Conservation (phyloP, 2,113 vertebrate genomes). For the Archocentrus centrarchus region DNA sequence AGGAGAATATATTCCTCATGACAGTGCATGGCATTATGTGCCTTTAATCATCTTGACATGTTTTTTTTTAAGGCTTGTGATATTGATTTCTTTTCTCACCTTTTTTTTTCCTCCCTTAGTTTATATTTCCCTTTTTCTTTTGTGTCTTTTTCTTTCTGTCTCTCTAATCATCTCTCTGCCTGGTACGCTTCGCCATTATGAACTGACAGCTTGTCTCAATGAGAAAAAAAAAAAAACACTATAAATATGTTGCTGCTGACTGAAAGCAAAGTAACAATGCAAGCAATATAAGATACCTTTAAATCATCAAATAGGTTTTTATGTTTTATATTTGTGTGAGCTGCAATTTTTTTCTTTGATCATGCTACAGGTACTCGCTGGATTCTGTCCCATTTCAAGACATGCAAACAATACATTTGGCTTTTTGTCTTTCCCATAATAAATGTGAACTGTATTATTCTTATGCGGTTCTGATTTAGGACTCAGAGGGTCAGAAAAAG, state of each 20-base stretch:
- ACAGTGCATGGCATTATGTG: constrained; percentile 40
- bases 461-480: constrained; percentile 81
- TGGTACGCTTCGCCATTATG: constrained; percentile 72
- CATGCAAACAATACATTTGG: background rate
- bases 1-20: constrained; percentile 54
- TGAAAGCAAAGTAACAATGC: background rate
- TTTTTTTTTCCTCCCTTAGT: constrained; percentile 65
- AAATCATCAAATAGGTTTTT: background rate
- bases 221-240: background rate
- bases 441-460: constrained; percentile 72
- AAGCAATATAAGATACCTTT: background rate
- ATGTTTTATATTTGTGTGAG: background rate
- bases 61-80: constrained; percentile 77
- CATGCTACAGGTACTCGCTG: background rate
- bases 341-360: background rate
- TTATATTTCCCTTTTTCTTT: constrained; percentile 66
- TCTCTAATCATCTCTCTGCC: background rate
- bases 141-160: background rate
- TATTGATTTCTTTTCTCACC: constrained; percentile 77
- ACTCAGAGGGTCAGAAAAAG: constrained; percentile 79
- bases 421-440: constrained; percentile 73
- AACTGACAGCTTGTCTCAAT: background rate
- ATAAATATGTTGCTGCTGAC: background rate
- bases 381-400: background rate
- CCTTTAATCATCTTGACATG: constrained; percentile 85